Conservation (phyloP, 2,888 invertebrate species). For the Apantesis nais region DNA sequence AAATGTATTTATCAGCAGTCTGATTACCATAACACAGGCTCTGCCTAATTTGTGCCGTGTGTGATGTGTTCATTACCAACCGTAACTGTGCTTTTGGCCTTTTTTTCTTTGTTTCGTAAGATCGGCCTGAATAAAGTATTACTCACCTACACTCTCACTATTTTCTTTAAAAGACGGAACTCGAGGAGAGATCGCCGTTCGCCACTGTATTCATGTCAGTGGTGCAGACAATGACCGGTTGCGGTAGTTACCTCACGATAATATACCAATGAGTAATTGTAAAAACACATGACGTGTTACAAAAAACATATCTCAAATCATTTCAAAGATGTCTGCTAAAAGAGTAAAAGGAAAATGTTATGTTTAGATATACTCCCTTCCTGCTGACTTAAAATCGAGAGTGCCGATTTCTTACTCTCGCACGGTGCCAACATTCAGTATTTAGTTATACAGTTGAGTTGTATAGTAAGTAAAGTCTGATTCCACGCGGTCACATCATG, state of each 20-base stretch:
- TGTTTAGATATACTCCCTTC: neutral
- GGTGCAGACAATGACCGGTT: neutral
- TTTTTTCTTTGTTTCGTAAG: neutral
- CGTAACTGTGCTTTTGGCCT: neutral
- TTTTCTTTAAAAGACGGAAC: slow-evolving; percentile 10
- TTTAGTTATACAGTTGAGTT: neutral
- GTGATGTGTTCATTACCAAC: slow-evolving; percentile 4
- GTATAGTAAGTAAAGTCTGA: slow-evolving; percentile 20
- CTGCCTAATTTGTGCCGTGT: too few relatives aligned
- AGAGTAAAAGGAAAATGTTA: neutral
- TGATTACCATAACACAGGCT: too few relatives aligned
- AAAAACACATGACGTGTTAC: neutral
- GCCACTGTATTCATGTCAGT: slow-evolving; percentile 7
- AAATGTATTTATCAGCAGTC: too few relatives aligned
- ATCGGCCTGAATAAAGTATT: neutral
- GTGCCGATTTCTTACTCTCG: neutral
- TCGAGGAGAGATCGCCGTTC: slow-evolving; percentile 11
- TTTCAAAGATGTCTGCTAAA: neutral
- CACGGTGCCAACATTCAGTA: neutral
- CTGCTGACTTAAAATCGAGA: neutral
- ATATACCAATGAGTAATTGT: slow-evolving; percentile 2
- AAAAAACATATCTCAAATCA: neutral
- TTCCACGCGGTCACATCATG: slow-evolving; percentile 63
- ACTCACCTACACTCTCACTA: slow-evolving; percentile 13
- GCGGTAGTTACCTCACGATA: slow-evolving; percentile 1